Conservation (phyloP, 2,888 invertebrate species). For the Thelaira solivaga region DNA sequence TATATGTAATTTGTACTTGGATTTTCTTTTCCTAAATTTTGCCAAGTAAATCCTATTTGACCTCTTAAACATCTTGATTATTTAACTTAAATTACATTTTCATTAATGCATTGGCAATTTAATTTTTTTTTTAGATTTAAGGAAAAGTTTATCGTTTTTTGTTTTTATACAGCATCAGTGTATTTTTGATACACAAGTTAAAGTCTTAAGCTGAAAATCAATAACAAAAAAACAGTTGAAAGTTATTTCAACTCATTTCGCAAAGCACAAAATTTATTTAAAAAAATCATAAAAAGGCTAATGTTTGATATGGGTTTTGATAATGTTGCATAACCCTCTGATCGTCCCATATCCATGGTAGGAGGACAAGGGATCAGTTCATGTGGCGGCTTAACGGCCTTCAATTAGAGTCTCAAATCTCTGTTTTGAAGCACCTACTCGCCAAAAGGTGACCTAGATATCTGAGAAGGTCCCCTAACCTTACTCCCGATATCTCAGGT, state of each 20-base stretch:
- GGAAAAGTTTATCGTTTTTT: constrained; percentile 13
- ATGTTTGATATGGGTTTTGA: too few relatives aligned
- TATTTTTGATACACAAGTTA: constrained; percentile 63
- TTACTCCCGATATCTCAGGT: too few relatives aligned
- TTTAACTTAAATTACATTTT: not conserved
- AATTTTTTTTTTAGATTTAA: constrained; percentile 47
- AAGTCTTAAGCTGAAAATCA: constrained; percentile 71
- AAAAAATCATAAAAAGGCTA: too few relatives aligned
- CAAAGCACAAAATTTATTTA: constrained; percentile 59
- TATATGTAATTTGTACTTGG: not conserved
- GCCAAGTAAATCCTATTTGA: not conserved
- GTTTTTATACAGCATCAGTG: constrained; percentile 27
- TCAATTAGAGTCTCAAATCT: too few relatives aligned
- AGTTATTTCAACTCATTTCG: constrained; percentile 62
- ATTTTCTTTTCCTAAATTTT: not conserved
- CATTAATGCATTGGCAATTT: constrained; percentile 20
- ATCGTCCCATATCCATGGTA: too few relatives aligned
- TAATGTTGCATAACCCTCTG: too few relatives aligned
- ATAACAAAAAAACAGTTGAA: constrained; percentile 63
- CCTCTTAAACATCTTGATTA: not conserved
- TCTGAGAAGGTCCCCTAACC: too few relatives aligned
- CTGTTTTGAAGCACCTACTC: too few relatives aligned
- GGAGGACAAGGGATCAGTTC: too few relatives aligned
- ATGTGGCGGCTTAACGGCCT: too few relatives aligned
- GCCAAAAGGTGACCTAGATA: too few relatives aligned